Percentiles rank a stretch among this genome's conserved stretches.
Conservation (phyloP, 1,140 invertebrate species). For the Maconellicoccus hirsutus region DNA sequence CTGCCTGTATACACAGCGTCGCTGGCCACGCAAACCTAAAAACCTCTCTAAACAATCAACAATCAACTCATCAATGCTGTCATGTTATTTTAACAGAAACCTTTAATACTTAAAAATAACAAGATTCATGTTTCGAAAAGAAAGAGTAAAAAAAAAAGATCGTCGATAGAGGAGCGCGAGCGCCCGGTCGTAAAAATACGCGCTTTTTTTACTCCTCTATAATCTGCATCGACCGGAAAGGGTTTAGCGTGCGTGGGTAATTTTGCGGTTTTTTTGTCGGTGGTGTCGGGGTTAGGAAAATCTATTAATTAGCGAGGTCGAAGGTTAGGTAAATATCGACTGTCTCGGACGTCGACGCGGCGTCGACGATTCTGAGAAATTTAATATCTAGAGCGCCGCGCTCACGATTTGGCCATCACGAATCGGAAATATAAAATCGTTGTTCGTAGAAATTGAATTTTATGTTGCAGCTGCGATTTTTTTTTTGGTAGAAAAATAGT, state of each 20-base stretch:
- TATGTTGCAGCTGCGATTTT: background rate
- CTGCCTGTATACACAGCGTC: background rate
- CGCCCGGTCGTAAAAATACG: background rate
- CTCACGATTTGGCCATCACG: background rate
- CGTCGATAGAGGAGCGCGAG: background rate
- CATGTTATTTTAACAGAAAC: constrained; percentile 4
- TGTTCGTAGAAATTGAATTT: background rate
- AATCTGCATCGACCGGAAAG: background rate
- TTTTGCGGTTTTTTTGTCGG: background rate
- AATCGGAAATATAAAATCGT: too few relatives aligned
- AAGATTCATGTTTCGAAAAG: background rate
- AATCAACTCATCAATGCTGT: constrained; percentile 8
- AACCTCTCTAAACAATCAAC: background rate
- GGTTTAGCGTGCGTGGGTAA: background rate
- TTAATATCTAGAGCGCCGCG: background rate
- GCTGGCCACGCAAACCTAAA: background rate
- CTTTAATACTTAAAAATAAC: constrained; percentile 10
- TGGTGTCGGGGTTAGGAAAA: background rate
- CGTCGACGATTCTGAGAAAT: background rate
- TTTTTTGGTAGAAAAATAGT: too few relatives aligned
- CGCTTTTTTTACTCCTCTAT: too few relatives aligned
- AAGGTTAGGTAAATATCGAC: constrained; percentile 1
- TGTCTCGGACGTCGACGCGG: background rate
- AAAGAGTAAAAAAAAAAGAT: background rate
- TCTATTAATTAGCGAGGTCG: constrained; percentile 8